These are phyloP conservation scores for Lutraria rhynchaena DNA, from an alignment of 1,140 invertebrate genomes.

Conservation along the genomic window DNA sequence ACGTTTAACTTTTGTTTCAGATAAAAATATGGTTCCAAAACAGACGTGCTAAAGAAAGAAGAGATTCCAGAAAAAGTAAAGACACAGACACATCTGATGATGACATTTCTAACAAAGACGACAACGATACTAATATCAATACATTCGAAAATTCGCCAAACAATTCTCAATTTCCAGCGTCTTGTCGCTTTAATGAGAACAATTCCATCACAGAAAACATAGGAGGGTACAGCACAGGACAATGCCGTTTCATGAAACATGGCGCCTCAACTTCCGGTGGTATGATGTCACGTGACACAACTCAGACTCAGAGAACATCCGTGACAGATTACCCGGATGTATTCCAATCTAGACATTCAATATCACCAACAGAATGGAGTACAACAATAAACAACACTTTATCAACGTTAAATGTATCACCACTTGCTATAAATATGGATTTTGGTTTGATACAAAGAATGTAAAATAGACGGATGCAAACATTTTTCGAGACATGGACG, in stretches of 20 bases:
- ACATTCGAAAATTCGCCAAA: neutral
- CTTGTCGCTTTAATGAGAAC: conserved; percentile 18
- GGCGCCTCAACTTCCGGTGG: neutral
- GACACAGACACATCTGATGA: neutral
- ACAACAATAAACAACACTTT: too few species aligned
- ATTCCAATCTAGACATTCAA: too few species aligned
- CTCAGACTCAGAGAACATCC: too few species aligned
- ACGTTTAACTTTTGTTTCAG: conserved; percentile 10
- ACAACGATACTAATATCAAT: neutral
- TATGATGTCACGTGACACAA: too few species aligned
- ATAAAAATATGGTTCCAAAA: conserved; percentile 52
- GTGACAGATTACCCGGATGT: too few species aligned
- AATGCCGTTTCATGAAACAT: neutral
- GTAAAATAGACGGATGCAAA: too few species aligned
- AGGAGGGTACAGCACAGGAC: neutral
- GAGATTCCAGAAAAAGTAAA: conserved; percentile 27
- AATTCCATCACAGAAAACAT: neutral
- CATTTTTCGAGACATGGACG: too few species aligned
- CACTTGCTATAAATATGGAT: too few species aligned
- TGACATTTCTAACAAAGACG: neutral
- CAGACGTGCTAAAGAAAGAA: conserved; percentile 42
- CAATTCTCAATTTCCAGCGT: neutral
- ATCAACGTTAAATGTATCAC: too few species aligned
- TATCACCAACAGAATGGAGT: too few species aligned
- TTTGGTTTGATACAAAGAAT: too few species aligned